Base-by-base conservation (phyloP, 2,888 invertebrate genomes). In the Adelognathus sp. region DNA sequence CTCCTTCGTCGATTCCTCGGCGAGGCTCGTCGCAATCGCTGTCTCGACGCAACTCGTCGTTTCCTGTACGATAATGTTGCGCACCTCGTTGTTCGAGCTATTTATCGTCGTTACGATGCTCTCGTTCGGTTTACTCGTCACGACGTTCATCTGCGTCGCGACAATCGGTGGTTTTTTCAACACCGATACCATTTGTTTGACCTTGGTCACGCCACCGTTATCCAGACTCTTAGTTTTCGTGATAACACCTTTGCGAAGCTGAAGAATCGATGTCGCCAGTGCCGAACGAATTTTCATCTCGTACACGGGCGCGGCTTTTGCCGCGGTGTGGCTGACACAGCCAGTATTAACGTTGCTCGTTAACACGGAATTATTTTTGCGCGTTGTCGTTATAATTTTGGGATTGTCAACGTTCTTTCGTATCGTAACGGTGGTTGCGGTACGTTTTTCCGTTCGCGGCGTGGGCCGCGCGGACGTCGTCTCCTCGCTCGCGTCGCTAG, bases 171-270 rank as follows among this genome's bases (percentile, higher is more conserved):
- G 92, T 39, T 92, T 92, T 84, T 93, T 93, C 44, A 94, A 82
- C 33, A 94, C 89, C 1, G 93, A 93, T 4, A 93, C 91, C 93
- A 93, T 93, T 61, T 82, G 92, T 86, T 79, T 86, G 2, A 79
- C 70, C 50, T 83, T 87, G 11, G 58, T 69, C 16, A 24, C 3
- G 16, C 21, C 9, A 21, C 44, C 63, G 14, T 41, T 70, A 16
- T 87, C 86, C 3, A 85, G 27, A 14, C 84, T 81, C 64, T 88
- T 88, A 1, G 86, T 85, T 66, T 89, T 87, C 0, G 82, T 85
- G 9, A 85, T 50, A 2, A 85, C 83, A 27, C 86, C 86, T 39
- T 87, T 86, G 6, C 85, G 83, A 14, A 86, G 71, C 69, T 88
- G 88, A 3, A 90, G 77, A 29, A 90, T 90, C 27, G 83, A 88